These are phyloP conservation scores for Agrilus cyanescens DNA, from an alignment of 2,888 invertebrate genomes.

Conservation along the genomic window DNA sequence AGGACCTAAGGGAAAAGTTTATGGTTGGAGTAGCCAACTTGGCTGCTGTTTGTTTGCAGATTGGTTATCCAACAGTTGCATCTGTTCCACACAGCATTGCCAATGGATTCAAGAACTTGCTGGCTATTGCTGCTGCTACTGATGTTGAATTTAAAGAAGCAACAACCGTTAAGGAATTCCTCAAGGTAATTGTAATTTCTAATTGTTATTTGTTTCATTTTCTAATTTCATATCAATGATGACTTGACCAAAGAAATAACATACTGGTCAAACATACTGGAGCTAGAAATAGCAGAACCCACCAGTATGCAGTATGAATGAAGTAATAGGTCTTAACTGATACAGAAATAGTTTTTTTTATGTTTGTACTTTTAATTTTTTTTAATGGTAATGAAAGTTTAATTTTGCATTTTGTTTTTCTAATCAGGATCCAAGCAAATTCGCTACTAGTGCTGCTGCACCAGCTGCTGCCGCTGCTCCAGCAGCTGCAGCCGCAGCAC, in stretches of 20 bases:
- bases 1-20: constrained; percentile 85
- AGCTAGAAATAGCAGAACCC: constrained; percentile 40
- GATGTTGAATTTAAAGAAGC: constrained; percentile 95
- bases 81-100: constrained; percentile 96
- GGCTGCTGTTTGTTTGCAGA: constrained; percentile 83
- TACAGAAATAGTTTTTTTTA: no score
- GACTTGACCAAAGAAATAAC: neutral
- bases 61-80: constrained; percentile 93
- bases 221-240: constrained; percentile 2
- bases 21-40: constrained; percentile 89
- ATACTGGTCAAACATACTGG: constrained; percentile 17
- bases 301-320: constrained; percentile 20
- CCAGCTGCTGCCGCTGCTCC: constrained; percentile 50
- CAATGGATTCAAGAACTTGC: constrained; percentile 95
- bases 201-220: neutral
- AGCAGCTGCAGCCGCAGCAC: constrained; percentile 49
- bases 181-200: constrained; percentile 48
- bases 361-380: constrained; percentile 1
- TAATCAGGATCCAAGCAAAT: constrained; percentile 95
- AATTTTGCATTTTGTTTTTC: constrained; percentile 22
- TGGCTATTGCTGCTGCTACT: constrained; percentile 93
- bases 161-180: constrained; percentile 79
- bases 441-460: constrained; percentile 55
- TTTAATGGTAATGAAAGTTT: neutral
- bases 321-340: constrained; percentile 11